Evolutionary conservation across 2,888 invertebrate genomes (phyloP).

Genomic region (Hydropsyche betteni): DNA sequence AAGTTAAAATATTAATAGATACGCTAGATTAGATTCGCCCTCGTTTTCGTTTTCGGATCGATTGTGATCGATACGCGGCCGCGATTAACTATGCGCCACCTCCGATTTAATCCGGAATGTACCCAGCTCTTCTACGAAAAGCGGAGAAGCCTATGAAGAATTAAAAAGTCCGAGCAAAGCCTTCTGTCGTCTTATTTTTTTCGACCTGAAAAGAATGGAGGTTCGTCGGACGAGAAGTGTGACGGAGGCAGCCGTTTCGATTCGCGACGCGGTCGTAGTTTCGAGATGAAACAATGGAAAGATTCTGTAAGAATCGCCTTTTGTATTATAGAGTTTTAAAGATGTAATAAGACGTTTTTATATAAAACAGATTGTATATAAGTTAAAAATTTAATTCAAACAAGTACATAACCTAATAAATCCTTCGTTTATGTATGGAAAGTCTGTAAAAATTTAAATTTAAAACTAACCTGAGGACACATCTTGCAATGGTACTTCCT

Average conservation of each 20-base stretch:
- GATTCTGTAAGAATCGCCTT: no score
- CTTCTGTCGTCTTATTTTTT: background rate
- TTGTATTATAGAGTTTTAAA: background rate
- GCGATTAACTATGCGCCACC: constrained; percentile 30
- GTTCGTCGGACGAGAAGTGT: background rate
- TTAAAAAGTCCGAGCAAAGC: no score
- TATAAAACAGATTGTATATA: background rate
- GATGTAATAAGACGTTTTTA: background rate
- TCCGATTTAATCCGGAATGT: constrained; percentile 35
- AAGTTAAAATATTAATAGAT: constrained; percentile 38
- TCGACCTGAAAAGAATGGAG: background rate
- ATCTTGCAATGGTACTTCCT: constrained; percentile 96
- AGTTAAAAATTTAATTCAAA: no score
- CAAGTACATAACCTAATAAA: background rate
- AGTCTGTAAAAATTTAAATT: constrained; percentile 5
- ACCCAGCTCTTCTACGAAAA: background rate
- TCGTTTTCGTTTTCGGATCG: background rate
- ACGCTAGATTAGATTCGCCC: constrained; percentile 35
- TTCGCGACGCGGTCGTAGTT: background rate
- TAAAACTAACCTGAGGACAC: constrained; percentile 89
- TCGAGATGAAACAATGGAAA: no score
- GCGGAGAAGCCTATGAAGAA: no score
- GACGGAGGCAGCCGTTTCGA: background rate
- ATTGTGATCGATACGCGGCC: constrained; percentile 19
- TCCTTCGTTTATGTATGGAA: background rate